Conservation (phyloP, 2,113 vertebrate species). For the Gymnobelideus leadbeateri region DNA sequence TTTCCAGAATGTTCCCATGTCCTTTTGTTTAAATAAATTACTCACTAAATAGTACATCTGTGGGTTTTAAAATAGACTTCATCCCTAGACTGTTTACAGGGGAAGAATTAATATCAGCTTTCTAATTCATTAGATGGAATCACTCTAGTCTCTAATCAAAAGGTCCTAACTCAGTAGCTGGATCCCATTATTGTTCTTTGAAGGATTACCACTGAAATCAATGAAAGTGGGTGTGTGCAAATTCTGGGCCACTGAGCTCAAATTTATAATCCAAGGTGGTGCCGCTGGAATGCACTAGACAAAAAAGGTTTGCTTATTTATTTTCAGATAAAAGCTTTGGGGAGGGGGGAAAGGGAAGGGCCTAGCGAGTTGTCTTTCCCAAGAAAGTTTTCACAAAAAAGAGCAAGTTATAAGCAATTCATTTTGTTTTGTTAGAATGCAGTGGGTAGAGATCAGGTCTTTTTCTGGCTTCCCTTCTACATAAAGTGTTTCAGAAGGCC, state of each 20-base stretch:
- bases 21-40: not conserved
- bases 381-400: not conserved
- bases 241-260: not conserved
- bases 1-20: not conserved
- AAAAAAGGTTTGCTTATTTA: not conserved
- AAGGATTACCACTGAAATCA: not conserved
- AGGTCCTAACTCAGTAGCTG: not conserved
- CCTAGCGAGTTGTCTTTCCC: not conserved
- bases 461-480: not conserved
- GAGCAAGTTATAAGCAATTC: not conserved
- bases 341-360: not conserved
- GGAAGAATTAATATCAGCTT: not conserved
- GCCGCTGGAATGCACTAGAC: not conserved
- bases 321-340: not conserved
- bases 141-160: not conserved
- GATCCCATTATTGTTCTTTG: not conserved
- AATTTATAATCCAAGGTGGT: not conserved
- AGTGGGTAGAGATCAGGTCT: not conserved
- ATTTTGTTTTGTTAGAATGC: not conserved
- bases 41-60: not conserved
- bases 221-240: not conserved
- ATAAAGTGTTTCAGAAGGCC: not conserved
- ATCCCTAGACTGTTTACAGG: not conserved
- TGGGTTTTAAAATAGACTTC: not conserved
- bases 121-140: not conserved